Evolutionary conservation across 1,140 invertebrate genomes (phyloP).

Genomic region (Lordiphosa clarofinis): DNA sequence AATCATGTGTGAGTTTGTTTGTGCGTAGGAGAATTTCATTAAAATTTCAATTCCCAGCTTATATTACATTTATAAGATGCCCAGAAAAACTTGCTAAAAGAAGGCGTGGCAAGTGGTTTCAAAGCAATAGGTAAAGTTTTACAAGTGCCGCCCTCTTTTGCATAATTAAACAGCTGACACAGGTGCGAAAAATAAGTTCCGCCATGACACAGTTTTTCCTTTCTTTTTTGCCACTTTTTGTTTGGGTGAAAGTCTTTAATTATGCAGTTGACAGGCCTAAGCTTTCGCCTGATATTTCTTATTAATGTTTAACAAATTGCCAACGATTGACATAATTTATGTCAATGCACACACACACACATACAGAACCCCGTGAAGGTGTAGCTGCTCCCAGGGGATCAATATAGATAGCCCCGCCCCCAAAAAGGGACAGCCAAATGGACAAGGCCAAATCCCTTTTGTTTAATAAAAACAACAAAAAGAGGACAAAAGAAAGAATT

Average conservation of each 20-base stretch:
- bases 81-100: neutral
- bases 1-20: conserved; percentile 14
- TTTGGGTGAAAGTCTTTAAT: conserved; percentile 37
- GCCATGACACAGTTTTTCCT: conserved; percentile 54
- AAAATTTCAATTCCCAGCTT: conserved; percentile 55
- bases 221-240: conserved; percentile 29
- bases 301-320: conserved; percentile 64
- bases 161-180: conserved; percentile 59
- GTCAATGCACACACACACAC: conserved; percentile 29
- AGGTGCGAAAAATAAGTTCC: conserved; percentile 44
- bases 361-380: conserved; percentile 13
- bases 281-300: conserved; percentile 19
- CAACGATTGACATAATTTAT: conserved; percentile 72
- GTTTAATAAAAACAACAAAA: conserved; percentile 23
- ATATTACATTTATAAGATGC: conserved; percentile 47
- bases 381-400: conserved; percentile 42
- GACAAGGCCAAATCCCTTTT: conserved; percentile 59
- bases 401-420: conserved; percentile 45
- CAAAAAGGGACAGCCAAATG: conserved; percentile 31
- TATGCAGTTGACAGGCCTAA: conserved; percentile 53
- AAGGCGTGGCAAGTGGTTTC: conserved; percentile 36
- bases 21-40: conserved; percentile 49
- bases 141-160: conserved; percentile 34
- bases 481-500: conserved; percentile 20
- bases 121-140: conserved; percentile 40